Percentiles rank a stretch among this genome's conserved stretches.
Evolutionary conservation across 2,797 vertebrate species (phyloP).

Genomic region (Pogoniulus pusillus): DNA sequence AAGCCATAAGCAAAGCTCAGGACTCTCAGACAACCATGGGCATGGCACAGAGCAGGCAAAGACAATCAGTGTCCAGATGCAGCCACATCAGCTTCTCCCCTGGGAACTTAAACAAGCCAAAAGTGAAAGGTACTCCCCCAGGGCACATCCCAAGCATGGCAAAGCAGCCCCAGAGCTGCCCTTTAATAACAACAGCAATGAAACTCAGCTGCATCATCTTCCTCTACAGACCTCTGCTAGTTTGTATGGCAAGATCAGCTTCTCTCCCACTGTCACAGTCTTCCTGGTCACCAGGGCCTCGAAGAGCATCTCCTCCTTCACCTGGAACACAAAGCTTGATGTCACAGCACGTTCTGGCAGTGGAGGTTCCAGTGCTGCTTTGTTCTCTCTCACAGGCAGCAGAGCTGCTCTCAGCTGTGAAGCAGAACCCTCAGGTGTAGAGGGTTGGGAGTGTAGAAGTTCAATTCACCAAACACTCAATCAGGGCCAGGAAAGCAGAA

Average conservation of each 20-base stretch:
- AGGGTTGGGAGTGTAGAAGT: no score
- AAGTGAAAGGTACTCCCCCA: not conserved
- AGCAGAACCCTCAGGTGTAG: no score
- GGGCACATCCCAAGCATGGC: not conserved
- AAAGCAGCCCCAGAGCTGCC: not conserved
- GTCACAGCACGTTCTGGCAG: no score
- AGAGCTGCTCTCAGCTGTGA: no score
- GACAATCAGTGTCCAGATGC: not conserved
- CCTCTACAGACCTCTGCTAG: conserved; percentile 88
- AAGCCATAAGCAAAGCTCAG: not conserved
- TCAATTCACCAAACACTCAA: no score
- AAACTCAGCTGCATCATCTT: no score
- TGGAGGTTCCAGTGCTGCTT: no score
- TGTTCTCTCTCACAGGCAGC: no score
- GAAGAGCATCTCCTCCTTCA: conserved; percentile 96
- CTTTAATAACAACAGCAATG: not conserved
- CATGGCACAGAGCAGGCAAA: not conserved
- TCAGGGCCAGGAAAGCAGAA: no score
- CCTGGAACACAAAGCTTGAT: conserved; percentile 77
- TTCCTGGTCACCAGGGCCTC: conserved; percentile 96
- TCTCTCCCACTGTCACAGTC: conserved; percentile 96
- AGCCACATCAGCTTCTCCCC: not conserved
- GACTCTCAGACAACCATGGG: not conserved
- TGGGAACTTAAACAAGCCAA: not conserved
- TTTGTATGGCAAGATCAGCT: conserved; percentile 94